phyloP scores from a whole-genome alignment of 1,140 invertebrate species.

The Nylanderia fulva region DNA sequence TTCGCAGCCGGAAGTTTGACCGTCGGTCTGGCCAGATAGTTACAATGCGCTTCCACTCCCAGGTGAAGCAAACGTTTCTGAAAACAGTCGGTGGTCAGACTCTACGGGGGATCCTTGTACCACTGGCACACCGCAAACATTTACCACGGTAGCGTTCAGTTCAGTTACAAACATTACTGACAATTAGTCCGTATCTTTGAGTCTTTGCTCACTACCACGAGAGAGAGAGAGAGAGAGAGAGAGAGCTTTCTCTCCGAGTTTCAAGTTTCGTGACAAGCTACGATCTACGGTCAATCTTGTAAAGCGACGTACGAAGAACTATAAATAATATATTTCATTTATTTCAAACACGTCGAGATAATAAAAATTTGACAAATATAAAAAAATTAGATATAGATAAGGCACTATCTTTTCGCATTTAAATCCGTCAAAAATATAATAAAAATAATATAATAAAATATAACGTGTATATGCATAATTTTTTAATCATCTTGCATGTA shows the following conservation, averaged over 20 bases:
- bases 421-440: too few species aligned
- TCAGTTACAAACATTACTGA: conserved; percentile 56
- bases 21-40: conserved; percentile 66
- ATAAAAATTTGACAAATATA: neutral
- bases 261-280: conserved; percentile 2
- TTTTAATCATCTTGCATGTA: conserved; percentile 36
- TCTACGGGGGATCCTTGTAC: conserved; percentile 52
- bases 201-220: conserved; percentile 7
- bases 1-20: conserved; percentile 69
- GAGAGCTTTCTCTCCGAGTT: conserved; percentile 16
- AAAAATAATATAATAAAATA: neutral
- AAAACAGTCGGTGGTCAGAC: conserved; percentile 67
- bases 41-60: conserved; percentile 51
- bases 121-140: conserved; percentile 65
- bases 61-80: conserved; percentile 58
- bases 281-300: neutral
- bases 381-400: too few species aligned
- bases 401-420: too few species aligned
- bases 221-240: too few species aligned
- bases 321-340: neutral
- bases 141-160: conserved; percentile 61
- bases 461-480: conserved; percentile 18
- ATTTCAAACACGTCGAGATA: neutral
- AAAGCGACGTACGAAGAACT: conserved; percentile 2
- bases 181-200: conserved; percentile 50